These are phyloP conservation scores for Nesoenas mayeri DNA, from an alignment of 2,113 vertebrate species.

Conservation along the genomic window DNA sequence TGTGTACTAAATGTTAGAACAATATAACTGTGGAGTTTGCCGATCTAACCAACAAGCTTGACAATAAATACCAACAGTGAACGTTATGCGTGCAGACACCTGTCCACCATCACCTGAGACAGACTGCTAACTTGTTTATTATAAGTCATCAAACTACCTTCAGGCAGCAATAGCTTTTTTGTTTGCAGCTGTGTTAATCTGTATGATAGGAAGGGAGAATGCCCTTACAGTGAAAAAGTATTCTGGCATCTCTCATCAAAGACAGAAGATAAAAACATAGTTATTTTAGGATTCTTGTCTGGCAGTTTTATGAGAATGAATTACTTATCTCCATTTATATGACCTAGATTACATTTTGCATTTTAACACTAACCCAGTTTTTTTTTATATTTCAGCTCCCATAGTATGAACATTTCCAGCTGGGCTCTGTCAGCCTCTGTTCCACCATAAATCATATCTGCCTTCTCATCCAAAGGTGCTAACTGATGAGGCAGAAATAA, in stretches of 20 bases:
- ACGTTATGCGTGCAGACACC: neutral
- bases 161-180: neutral
- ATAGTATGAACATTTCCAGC: slow-evolving; percentile 49
- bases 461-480: slow-evolving; percentile 65
- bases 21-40: neutral
- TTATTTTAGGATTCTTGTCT: neutral
- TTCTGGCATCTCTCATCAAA: neutral
- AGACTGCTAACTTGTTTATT: neutral
- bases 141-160: neutral
- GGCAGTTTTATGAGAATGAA: slow-evolving; percentile 14
- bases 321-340: slow-evolving; percentile 39
- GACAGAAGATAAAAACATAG: neutral
- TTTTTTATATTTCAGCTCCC: slow-evolving; percentile 37
- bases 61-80: neutral
- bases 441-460: slow-evolving; percentile 75
- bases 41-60: neutral
- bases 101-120: neutral
- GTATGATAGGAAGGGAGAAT: neutral
- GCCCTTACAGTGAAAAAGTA: neutral
- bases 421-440: slow-evolving; percentile 60
- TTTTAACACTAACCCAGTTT: slow-evolving; percentile 75
- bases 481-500: slow-evolving; percentile 71
- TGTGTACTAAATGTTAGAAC: neutral
- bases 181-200: neutral
- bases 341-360: slow-evolving; percentile 70